Evolutionary conservation across 2,113 vertebrate genomes (phyloP).

Genomic region (Neomonachus schauinslandi): DNA sequence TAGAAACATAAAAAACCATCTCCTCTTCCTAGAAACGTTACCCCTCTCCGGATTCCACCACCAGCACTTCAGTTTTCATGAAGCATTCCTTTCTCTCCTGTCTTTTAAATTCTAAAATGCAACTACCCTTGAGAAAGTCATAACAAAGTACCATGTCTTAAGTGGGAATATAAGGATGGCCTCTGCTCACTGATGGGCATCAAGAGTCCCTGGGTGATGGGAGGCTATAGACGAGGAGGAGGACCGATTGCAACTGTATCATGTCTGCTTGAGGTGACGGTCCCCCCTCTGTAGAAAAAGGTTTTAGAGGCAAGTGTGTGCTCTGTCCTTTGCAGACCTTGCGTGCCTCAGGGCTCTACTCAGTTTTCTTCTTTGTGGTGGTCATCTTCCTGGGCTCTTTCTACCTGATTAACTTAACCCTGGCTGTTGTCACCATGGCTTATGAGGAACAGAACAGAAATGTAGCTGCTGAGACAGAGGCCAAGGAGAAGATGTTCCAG

Average conservation of each 20-base stretch:
- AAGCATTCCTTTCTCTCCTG: background rate
- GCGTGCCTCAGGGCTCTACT: slow-evolving; percentile 33
- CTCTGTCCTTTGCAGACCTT: slow-evolving; percentile 63
- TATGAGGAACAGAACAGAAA: slow-evolving; percentile 80
- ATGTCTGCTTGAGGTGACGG: background rate
- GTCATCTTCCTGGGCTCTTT: slow-evolving; percentile 81
- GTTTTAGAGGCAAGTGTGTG: rapidly evolving
- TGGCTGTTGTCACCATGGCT: slow-evolving; percentile 81
- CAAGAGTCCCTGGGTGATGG: background rate
- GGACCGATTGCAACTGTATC: rapidly evolving
- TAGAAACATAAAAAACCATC: background rate
- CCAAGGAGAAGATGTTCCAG: slow-evolving; percentile 80
- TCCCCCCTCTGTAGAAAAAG: background rate
- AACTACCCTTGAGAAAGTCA: background rate
- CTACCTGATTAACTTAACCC: slow-evolving; percentile 78
- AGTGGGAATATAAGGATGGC: background rate
- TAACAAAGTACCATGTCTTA: background rate
- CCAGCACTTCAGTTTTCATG: background rate
- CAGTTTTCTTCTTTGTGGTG: slow-evolving; percentile 76
- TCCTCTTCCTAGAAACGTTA: background rate
- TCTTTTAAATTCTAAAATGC: background rate
- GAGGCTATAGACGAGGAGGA: background rate
- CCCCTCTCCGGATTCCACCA: background rate
- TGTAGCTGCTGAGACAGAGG: slow-evolving; percentile 76
- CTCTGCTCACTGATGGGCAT: background rate